Base-by-base conservation (phyloP, 1,140 invertebrate species). In the Drosophila elegans region DNA sequence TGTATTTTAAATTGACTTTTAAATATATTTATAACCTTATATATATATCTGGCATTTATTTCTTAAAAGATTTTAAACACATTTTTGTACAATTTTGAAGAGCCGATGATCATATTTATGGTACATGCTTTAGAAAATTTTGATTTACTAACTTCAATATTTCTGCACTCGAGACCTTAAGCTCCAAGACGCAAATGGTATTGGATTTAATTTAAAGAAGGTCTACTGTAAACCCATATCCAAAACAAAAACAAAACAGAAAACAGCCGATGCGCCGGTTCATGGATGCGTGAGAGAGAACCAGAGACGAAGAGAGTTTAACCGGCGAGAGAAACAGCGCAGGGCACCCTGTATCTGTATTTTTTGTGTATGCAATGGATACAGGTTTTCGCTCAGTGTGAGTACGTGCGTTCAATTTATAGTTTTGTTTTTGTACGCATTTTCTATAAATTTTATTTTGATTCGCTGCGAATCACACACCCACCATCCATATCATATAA, bases 251-350 rank as follows among this genome's bases (percentile, higher is more conserved):
- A 83, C 80, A 83, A 83, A 83, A 69, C 66, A 48, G 44, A 45
- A 73, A 86, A 77, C 83, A 79, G 67, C 51, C 64, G 79, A 88
- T 84, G 83, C 83, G 83, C 83, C 83, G 83, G 83, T 76, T 76
- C 42, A 51, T 41, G 41, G 45, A 56, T 79, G 68, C 61, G 75
- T 57, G 54, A 64, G 72, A 67, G 76, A 39, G 21, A 39, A 42
- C 29, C 16, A 61, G 51, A 52, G 60, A 41, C 29, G 12, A 29
- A 38, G 29, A 66, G 53, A 71, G 34, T 34, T n/a, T 38, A 29
- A 27, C 73, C 73, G 73, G 72, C 49, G 48, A 66, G 60, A 63
- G 48, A 66, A 53, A 36, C 54, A 60, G 78, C 78, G 78, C 78
- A 80, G 32, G 38, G 63, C 80, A 84, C 74, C 79, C 80, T 81